Evolutionary conservation across 2,113 vertebrate species (phyloP).

Genomic region (Gobio gobio): DNA sequence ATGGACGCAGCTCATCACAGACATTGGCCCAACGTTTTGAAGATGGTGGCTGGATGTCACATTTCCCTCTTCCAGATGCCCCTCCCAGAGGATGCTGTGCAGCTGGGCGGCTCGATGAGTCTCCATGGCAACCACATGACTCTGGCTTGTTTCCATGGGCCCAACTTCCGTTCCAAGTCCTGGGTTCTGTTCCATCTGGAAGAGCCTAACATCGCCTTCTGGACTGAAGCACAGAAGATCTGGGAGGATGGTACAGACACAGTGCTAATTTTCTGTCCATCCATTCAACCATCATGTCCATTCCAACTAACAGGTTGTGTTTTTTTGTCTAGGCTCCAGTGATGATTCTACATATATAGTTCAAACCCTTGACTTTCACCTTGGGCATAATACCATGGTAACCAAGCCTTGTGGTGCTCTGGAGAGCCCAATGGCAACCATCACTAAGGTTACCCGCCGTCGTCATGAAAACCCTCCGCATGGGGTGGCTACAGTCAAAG

Average conservation of each 20-base stretch:
- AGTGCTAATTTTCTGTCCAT: not conserved
- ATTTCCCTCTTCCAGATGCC: constrained; percentile 97
- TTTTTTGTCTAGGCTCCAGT: constrained; percentile 79
- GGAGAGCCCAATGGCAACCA: constrained; percentile 98
- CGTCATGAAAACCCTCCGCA: constrained; percentile 97
- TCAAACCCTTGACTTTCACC: constrained; percentile 95
- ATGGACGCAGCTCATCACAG: constrained; percentile 94
- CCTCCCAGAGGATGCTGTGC: constrained; percentile 92
- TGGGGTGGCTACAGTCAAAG: constrained; percentile 95
- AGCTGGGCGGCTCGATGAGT: constrained; percentile 97
- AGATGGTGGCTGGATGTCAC: constrained; percentile 93
- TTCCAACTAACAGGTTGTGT: not conserved
- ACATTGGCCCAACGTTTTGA: constrained; percentile 95
- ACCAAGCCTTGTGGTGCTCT: constrained; percentile 96
- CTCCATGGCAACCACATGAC: constrained; percentile 98
- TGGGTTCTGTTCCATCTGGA: constrained; percentile 98
- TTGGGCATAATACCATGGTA: constrained; percentile 98
- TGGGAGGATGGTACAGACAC: constrained; percentile 90
- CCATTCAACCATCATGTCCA: not conserved
- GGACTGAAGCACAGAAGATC: constrained; percentile 99
- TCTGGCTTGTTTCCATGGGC: constrained; percentile 95
- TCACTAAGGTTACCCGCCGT: constrained; percentile 95
- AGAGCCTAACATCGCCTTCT: constrained; percentile 98
- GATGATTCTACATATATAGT: constrained; percentile 97
- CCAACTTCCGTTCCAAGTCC: constrained; percentile 97